Conservation (phyloP, 2,888 invertebrate species). For the Hoplodrina blanda region DNA sequence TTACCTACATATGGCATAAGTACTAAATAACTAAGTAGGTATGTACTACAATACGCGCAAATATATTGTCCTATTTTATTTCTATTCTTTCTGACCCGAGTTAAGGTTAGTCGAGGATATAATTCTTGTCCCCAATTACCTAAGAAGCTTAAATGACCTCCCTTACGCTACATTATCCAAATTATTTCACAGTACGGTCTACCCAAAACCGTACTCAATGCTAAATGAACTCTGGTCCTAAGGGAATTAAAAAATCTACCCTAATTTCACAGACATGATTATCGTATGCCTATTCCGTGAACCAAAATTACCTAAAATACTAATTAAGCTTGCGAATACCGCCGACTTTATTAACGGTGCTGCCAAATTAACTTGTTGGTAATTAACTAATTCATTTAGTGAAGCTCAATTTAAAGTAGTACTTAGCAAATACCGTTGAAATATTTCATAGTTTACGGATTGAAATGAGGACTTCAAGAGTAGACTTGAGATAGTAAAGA, state of each 20-base stretch:
- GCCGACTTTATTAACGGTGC: slow-evolving; percentile 33
- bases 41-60: background rate
- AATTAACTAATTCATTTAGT: slow-evolving; percentile 37
- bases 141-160: slow-evolving; percentile 24
- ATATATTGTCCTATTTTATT: background rate
- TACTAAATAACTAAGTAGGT: no score
- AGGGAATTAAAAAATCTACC: slow-evolving; percentile 22
- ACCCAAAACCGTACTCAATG: slow-evolving; percentile 14
- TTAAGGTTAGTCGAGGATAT: slow-evolving; percentile 2
- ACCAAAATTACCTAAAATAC: slow-evolving; percentile 30
- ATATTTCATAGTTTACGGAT: background rate
- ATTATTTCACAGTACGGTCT: slow-evolving; percentile 4
- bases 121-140: slow-evolving; percentile 13
- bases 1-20: no score
- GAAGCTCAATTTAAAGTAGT: slow-evolving; percentile 17
- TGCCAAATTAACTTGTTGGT: slow-evolving; percentile 45
- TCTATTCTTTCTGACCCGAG: background rate
- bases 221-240: slow-evolving; percentile 1
- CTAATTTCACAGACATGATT: slow-evolving; percentile 13
- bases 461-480: background rate
- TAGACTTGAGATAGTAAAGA: background rate
- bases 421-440: background rate
- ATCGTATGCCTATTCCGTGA: slow-evolving; percentile 19
- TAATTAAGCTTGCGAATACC: slow-evolving; percentile 43
- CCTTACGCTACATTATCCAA: slow-evolving; percentile 15